Evolutionary conservation across 2,888 invertebrate species (phyloP).

Genomic region (Polymixis lichenea): DNA sequence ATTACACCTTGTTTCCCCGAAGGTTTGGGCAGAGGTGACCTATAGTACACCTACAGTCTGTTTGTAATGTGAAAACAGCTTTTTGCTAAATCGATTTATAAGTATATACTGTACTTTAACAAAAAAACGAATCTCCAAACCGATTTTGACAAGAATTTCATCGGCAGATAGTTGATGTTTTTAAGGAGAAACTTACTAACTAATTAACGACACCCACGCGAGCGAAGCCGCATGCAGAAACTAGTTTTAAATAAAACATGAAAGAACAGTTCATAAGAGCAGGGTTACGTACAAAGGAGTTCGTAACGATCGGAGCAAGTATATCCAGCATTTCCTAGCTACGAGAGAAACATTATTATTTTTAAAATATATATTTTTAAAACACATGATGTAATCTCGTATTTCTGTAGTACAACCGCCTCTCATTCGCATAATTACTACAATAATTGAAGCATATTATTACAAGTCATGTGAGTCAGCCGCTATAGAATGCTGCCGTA

Average conservation of each 20-base stretch:
- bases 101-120: too few species aligned
- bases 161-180: too few species aligned
- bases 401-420: slow-evolving; percentile 13
- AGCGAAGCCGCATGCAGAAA: too few species aligned
- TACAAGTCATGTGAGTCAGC: slow-evolving; percentile 51
- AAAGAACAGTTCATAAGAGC: not conserved
- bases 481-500: slow-evolving; percentile 37
- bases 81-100: too few species aligned
- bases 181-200: too few species aligned
- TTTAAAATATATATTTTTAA: not conserved
- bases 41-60: too few species aligned
- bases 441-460: slow-evolving; percentile 53
- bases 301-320: not conserved
- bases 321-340: not conserved
- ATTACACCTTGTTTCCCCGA: too few species aligned
- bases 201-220: too few species aligned
- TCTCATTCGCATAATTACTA: slow-evolving; percentile 41
- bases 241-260: not conserved
- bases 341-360: not conserved
- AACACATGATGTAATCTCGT: slow-evolving; percentile 4
- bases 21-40: too few species aligned
- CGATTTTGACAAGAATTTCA: too few species aligned
- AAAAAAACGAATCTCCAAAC: too few species aligned
- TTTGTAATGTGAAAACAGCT: too few species aligned
- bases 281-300: not conserved